A percentile compares a stretch with the other conserved stretches of the same genome.
phyloP scores from a whole-genome alignment of 2,113 vertebrate genomes.

The Fregata magnificens region DNA sequence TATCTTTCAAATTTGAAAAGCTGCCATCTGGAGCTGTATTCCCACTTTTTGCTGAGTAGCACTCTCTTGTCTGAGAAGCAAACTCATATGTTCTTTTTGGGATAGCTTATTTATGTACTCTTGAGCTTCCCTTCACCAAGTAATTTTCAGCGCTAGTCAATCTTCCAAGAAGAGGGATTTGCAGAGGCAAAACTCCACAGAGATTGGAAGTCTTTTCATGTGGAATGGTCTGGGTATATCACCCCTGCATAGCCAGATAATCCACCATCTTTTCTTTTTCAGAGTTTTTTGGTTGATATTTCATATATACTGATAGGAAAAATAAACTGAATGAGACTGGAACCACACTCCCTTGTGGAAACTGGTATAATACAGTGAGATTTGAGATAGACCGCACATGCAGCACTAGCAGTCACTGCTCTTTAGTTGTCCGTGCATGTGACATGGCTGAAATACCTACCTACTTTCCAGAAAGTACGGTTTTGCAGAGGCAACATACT shows the following conservation, averaged over 20 bases:
- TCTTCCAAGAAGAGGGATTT: slow-evolving; percentile 21
- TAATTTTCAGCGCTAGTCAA: not conserved
- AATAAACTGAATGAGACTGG: not conserved
- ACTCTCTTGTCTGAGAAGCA: not conserved
- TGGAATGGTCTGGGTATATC: not conserved
- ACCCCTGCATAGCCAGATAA: not conserved
- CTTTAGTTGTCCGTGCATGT: not conserved
- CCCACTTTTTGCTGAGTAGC: slow-evolving; percentile 8
- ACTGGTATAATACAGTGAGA: not conserved
- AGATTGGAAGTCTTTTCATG: not conserved
- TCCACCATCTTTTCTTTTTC: not conserved
- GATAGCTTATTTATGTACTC: slow-evolving; percentile 14
- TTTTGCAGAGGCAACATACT: not conserved
- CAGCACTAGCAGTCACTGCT: not conserved
- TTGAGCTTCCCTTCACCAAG: not conserved
- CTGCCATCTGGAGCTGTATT: slow-evolving; percentile 19
- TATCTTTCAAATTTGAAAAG: slow-evolving; percentile 20
- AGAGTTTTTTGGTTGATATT: not conserved
- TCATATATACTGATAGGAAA: not conserved
- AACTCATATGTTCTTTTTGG: slow-evolving; percentile 6
- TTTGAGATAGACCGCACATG: not conserved
- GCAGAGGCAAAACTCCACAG: not conserved
- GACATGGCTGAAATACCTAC: not conserved
- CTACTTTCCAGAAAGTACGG: not conserved
- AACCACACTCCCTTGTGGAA: not conserved